Evolutionary conservation across 2,888 invertebrate species (phyloP).

Genomic region (Pardosa pseudoannulata): DNA sequence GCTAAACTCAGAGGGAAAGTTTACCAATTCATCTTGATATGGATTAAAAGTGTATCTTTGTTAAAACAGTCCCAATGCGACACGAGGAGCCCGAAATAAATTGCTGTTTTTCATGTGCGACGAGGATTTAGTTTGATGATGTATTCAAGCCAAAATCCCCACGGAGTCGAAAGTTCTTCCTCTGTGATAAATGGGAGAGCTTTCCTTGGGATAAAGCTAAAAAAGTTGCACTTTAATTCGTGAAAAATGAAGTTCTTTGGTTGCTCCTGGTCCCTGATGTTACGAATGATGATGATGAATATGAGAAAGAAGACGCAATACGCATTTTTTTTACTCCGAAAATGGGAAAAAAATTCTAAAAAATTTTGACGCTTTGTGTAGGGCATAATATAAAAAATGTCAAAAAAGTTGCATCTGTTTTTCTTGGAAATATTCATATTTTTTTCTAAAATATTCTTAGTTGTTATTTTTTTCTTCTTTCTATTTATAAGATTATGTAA

Average conservation of each 20-base stretch:
- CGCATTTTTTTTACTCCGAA: not conserved
- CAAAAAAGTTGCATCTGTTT: too few species aligned
- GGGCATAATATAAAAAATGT: not conserved
- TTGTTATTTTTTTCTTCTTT: too few species aligned
- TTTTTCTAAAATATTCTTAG: too few species aligned
- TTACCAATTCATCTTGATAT: too few species aligned
- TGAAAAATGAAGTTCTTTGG: conserved; percentile 4
- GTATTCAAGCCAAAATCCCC: conserved; percentile 7
- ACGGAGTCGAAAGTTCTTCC: not conserved
- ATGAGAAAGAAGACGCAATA: conserved; percentile 1
- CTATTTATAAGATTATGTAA: too few species aligned
- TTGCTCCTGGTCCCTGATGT: not conserved
- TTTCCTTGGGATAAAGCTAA: not conserved
- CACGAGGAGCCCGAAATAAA: not conserved
- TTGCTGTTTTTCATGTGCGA: conserved; percentile 7
- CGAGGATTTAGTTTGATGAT: not conserved
- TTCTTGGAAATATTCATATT: too few species aligned
- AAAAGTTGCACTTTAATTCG: conserved; percentile 22
- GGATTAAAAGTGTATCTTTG: too few species aligned
- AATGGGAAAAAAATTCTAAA: not conserved
- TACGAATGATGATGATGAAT: conserved; percentile 11
- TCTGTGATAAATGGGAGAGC: not conserved
- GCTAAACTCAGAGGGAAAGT: not conserved
- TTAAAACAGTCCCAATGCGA: not conserved
- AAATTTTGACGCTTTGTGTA: not conserved